A percentile compares a stretch with the other conserved stretches of the same genome.
These are phyloP conservation scores for Erpornis zantholeuca DNA, from an alignment of 2,113 vertebrate species.

Conservation along the genomic window DNA sequence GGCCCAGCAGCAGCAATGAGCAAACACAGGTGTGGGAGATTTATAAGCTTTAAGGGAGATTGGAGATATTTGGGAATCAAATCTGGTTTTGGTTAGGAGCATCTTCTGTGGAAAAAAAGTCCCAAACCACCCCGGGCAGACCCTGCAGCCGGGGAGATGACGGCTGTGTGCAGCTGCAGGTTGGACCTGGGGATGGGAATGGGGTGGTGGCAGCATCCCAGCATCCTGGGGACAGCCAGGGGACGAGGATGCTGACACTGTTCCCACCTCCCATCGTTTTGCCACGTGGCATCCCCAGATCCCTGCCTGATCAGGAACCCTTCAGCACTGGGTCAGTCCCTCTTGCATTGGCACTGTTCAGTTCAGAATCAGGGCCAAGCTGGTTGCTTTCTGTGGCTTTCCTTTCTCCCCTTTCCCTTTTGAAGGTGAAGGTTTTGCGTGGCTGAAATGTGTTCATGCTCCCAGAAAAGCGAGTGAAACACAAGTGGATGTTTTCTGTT, in stretches of 20 bases:
- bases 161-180: conserved; percentile 41
- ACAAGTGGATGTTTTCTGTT: not conserved
- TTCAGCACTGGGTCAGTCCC: not conserved
- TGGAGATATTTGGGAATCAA: conserved; percentile 42
- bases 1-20: conserved; percentile 27
- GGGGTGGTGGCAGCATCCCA: not conserved
- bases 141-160: not conserved
- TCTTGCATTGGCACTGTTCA: rapidly evolving
- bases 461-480: not conserved
- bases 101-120: not conserved
- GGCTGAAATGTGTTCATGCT: not conserved
- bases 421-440: not conserved
- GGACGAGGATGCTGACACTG: not conserved
- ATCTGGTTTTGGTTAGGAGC: conserved; percentile 56
- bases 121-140: not conserved
- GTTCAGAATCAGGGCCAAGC: not conserved
- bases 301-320: rapidly evolving
- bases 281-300: not conserved
- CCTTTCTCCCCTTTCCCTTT: not conserved
- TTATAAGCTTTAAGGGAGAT: conserved; percentile 47
- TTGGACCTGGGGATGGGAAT: not conserved
- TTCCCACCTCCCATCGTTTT: rapidly evolving
- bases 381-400: not conserved
- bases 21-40: conserved; percentile 57
- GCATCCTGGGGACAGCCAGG: not conserved